Evolutionary conservation across 2,888 invertebrate genomes (phyloP).

Genomic region (Mantis religiosa): DNA sequence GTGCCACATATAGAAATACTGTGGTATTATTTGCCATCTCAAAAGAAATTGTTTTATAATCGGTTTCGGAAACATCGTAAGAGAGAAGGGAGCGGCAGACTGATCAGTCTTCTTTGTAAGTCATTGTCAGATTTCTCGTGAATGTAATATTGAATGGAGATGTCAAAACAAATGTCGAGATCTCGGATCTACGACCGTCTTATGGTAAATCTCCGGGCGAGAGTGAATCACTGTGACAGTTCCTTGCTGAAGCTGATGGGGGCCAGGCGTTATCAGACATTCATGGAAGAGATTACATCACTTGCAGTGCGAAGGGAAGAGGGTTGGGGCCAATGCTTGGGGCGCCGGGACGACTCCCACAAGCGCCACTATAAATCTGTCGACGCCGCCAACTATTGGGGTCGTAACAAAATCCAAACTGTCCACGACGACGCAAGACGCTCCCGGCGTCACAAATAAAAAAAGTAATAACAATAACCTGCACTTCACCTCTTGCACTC

Average conservation of each 20-base stretch:
- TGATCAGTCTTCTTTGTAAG: too few species aligned
- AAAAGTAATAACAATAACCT: neutral
- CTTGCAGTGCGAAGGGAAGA: neutral
- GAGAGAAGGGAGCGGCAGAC: too few species aligned
- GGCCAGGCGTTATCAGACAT: neutral
- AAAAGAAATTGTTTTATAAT: too few species aligned
- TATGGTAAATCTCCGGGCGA: too few species aligned
- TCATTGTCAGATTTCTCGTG: too few species aligned
- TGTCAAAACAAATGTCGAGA: neutral
- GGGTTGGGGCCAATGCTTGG: neutral
- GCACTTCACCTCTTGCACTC: neutral
- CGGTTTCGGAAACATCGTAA: too few species aligned
- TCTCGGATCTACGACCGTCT: neutral
- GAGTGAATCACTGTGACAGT: neutral
- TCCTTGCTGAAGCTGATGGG: neutral
- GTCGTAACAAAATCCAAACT: neutral
- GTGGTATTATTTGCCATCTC: too few species aligned
- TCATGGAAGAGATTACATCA: neutral
- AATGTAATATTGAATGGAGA: too few species aligned
- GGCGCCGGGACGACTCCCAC: neutral
- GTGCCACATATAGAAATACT: too few species aligned
- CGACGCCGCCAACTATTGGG: neutral
- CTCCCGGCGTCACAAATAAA: neutral
- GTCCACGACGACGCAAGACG: neutral
- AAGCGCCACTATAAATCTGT: slow-evolving; percentile 12